Evolutionary conservation across 2,888 invertebrate species (phyloP), one percentile per base, ranked within the genome.

Genomic region (Masnerella sp.): DNA sequence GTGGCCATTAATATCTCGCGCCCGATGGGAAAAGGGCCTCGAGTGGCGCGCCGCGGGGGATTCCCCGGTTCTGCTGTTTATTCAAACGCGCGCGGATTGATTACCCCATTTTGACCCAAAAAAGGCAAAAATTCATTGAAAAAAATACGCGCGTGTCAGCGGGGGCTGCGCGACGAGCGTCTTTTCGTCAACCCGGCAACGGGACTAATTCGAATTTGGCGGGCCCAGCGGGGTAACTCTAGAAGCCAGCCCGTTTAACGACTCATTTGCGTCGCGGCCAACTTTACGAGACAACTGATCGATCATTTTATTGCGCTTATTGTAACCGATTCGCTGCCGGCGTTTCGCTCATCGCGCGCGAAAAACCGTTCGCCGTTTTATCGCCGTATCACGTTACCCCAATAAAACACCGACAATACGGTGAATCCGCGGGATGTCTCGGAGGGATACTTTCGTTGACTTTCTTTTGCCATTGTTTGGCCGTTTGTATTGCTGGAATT

Each of bases 281-380:
- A 80, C 72, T 84, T 84, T 84, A 83, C 78, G 82, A 79, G 75
- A 74, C 75, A 74, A 25, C 81, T 83, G 83, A 83, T 83, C 83
- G 80, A 83, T 83, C 80, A 83, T 83, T 83, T 83, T 78, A 82
- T 82, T 83, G 81, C 77, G 81, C 76, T 81, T 81, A 74, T 74
- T 47, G 68, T 54, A 45, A 69, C 54, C 51, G 43, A 51, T 51
- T 32, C 59, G 49, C 36, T 59, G 51, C 43, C 36, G 43, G 58
- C 49, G 14, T 67, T 51, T 67, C 34, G 34, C 59, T 45, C 15
- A 9, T 30, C 38, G 17, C 15, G 42, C 34, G 22, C 45, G 54
- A 45, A 51, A 51, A 52, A 52, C 42, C 49, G 67, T 58, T 42
- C 67, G 2, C 25, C 42, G 20, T 67, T 67, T 68, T 68, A 69